These are phyloP conservation scores for Coreius guichenoti DNA, from an alignment of 2,797 vertebrate genomes.

Conservation along the genomic window DNA sequence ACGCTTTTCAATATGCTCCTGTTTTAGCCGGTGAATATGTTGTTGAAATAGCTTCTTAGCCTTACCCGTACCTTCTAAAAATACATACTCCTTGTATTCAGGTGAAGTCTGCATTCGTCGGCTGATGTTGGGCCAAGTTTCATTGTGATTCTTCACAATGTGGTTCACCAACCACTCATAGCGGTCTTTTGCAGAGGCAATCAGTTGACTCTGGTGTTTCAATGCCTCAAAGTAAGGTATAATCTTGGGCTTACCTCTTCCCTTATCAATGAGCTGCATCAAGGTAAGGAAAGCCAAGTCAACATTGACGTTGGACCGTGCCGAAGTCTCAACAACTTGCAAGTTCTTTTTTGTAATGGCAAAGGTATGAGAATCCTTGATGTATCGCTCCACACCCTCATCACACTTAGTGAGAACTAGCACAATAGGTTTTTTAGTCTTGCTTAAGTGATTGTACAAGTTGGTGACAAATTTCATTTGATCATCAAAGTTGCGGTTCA, in stretches of 20 bases:
- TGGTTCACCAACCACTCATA: slow-evolving; percentile 88
- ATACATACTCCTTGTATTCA: slow-evolving; percentile 86
- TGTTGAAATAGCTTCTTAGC: slow-evolving; percentile 87
- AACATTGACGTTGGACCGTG: slow-evolving; percentile 86
- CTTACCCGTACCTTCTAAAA: slow-evolving; percentile 85
- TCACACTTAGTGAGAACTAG: slow-evolving; percentile 88
- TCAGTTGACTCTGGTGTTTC: slow-evolving; percentile 89
- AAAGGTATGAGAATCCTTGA: slow-evolving; percentile 86
- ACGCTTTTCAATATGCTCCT: slow-evolving; percentile 85
- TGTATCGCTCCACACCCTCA: slow-evolving; percentile 89
- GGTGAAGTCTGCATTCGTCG: slow-evolving; percentile 81
- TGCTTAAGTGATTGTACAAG: slow-evolving; percentile 86
- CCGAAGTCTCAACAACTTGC: slow-evolving; percentile 88
- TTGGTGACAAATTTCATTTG: slow-evolving; percentile 88
- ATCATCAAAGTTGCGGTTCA: slow-evolving; percentile 89
- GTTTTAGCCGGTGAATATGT: slow-evolving; percentile 83
- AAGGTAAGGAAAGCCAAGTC: slow-evolving; percentile 86
- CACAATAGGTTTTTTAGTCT: slow-evolving; percentile 87
- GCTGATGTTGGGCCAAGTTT: slow-evolving; percentile 77
- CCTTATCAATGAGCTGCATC: slow-evolving; percentile 84
- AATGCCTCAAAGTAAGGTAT: slow-evolving; percentile 88
- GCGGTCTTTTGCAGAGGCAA: slow-evolving; percentile 85
- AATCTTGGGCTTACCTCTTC: slow-evolving; percentile 85
- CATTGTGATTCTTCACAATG: slow-evolving; percentile 85
- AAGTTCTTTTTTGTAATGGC: slow-evolving; percentile 89